These are phyloP conservation scores for Okamejei kenojei DNA, from an alignment of 2,797 vertebrate genomes.

Conservation along the genomic window DNA sequence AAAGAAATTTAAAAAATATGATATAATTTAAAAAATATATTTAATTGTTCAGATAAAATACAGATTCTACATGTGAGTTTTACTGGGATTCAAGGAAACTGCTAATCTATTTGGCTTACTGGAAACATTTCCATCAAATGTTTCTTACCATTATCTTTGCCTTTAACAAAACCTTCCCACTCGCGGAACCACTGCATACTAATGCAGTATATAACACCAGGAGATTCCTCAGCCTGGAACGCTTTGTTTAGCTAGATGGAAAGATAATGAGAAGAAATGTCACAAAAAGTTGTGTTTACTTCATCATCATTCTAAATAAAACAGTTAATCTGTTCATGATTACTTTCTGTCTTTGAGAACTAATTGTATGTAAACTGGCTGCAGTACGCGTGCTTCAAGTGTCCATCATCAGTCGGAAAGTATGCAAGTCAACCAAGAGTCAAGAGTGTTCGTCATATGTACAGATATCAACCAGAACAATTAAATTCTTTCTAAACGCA, in stretches of 20 bases:
- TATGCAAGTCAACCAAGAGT: too few relatives aligned
- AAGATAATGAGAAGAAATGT: neutral
- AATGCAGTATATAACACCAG: conserved; percentile 84
- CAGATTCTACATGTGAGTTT: neutral
- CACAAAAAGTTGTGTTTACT: neutral
- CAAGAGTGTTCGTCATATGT: too few relatives aligned
- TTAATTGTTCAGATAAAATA: neutral
- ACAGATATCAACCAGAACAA: too few relatives aligned
- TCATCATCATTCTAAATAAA: too few relatives aligned
- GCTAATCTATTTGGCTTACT: neutral
- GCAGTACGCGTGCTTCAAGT: too few relatives aligned
- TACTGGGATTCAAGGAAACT: neutral
- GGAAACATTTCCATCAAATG: neutral
- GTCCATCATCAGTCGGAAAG: too few relatives aligned
- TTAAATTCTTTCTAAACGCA: too few relatives aligned
- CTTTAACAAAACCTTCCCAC: conserved; percentile 97
- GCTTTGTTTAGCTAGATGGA: conserved; percentile 86
- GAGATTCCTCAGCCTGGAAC: conserved; percentile 94
- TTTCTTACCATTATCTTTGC: conserved; percentile 81
- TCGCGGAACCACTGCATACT: conserved; percentile 99
- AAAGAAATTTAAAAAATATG: too few relatives aligned
- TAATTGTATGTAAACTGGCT: too few relatives aligned
- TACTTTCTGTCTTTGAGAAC: too few relatives aligned
- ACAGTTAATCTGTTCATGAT: too few relatives aligned
- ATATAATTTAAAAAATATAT: neutral